Evolutionary conservation across 64 coral and sea anemone species (phyloP).

Genomic region (Hydrozoanthus tunicans): DNA sequence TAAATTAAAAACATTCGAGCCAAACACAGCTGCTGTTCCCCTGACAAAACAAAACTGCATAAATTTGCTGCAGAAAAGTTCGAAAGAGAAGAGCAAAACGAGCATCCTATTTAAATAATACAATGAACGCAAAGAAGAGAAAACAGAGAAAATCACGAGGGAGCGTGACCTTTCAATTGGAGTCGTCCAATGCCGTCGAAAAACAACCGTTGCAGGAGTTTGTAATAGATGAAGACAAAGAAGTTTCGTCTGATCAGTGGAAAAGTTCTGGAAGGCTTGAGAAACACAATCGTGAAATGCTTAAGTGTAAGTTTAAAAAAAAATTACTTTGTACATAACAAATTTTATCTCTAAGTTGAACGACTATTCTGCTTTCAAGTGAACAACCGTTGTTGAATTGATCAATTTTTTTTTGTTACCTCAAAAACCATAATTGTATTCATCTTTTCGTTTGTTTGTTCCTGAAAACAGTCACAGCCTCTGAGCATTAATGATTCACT

Average conservation of each 20-base stretch:
- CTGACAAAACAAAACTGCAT: not conserved
- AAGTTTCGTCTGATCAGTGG: not conserved
- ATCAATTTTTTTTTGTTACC: no score
- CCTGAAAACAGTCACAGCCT: no score
- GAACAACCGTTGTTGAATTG: no score
- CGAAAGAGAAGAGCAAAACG: not conserved
- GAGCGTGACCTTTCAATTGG: not conserved
- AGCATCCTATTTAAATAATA: not conserved
- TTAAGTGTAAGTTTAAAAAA: conserved; percentile 39
- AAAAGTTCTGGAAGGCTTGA: conserved; percentile 10
- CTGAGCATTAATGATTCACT: no score
- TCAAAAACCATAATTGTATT: no score
- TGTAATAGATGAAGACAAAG: conserved; percentile 40
- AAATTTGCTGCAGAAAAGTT: not conserved
- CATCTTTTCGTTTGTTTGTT: no score
- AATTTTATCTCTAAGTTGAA: no score
- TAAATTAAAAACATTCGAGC: conserved; percentile 1
- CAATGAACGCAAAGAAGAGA: not conserved
- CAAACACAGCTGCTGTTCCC: conserved; percentile 28
- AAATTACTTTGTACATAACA: no score
- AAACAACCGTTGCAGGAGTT: not conserved
- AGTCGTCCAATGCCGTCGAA: not conserved
- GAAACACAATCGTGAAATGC: conserved; percentile 40
- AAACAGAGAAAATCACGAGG: not conserved
- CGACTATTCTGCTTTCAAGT: no score